Evolutionary conservation across 1,140 invertebrate species (phyloP).

Genomic region (Sitophilus oryzae): DNA sequence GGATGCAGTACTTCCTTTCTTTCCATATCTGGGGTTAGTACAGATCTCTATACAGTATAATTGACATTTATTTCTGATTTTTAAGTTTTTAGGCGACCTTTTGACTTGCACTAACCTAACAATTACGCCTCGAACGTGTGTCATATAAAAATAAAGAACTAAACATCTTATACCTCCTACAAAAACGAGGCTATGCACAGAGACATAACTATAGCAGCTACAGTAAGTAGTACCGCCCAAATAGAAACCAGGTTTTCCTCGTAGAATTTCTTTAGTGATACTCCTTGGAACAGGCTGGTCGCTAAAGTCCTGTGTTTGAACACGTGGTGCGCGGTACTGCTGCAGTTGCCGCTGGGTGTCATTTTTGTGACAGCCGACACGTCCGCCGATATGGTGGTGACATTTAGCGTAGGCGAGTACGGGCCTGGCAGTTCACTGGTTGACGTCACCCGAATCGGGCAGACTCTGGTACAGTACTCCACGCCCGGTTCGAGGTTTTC

Average conservation of each 20-base stretch:
- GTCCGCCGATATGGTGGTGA: conserved; percentile 47
- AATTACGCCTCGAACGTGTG: no score
- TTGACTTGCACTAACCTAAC: no score
- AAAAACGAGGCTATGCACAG: conserved; percentile 39
- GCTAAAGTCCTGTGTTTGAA: conserved; percentile 29
- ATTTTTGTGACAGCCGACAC: conserved; percentile 35
- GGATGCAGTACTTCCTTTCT: no score
- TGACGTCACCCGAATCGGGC: conserved; percentile 55
- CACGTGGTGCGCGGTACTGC: conserved; percentile 22
- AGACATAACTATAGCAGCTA: conserved; percentile 59
- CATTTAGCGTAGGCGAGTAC: conserved; percentile 56
- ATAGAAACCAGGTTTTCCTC: conserved; percentile 61
- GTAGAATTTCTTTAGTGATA: conserved; percentile 49
- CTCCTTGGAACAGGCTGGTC: conserved; percentile 31
- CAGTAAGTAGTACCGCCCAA: conserved; percentile 54
- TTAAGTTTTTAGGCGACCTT: no score
- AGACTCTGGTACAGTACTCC: conserved; percentile 68
- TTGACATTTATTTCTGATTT: no score
- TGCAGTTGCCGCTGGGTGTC: conserved; percentile 30
- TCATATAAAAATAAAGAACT: conserved; percentile 4
- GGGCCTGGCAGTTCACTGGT: conserved; percentile 57
- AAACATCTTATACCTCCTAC: conserved; percentile 18
- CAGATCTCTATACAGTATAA: no score
- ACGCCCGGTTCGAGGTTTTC: conserved; percentile 61
- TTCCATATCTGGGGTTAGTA: no score